phyloP scores from a whole-genome alignment of 2,113 vertebrate species.

The Gymnorhina tibicen region DNA sequence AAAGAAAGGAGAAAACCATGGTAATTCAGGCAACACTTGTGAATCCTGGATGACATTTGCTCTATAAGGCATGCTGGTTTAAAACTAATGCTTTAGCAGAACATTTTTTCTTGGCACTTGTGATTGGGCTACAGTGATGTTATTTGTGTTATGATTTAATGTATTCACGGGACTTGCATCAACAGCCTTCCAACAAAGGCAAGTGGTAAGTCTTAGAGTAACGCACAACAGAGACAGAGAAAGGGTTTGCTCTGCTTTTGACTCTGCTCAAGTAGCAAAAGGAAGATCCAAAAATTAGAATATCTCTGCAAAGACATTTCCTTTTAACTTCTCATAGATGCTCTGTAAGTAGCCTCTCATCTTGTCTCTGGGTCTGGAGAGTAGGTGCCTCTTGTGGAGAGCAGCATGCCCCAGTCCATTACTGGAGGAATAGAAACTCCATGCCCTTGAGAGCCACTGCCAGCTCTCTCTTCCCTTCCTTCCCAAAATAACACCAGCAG shows the following conservation, averaged over 20 bases:
- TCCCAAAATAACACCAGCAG: background rate
- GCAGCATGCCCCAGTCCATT: accelerated
- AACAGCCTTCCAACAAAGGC: background rate
- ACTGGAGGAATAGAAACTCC: background rate
- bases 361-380: background rate
- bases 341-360: background rate
- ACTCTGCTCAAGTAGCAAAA: background rate
- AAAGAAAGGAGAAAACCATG: background rate
- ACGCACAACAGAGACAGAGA: accelerated
- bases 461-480: background rate
- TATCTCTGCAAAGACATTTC: accelerated
- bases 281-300: background rate
- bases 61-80: background rate
- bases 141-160: background rate
- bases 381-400: accelerated
- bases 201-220: background rate
- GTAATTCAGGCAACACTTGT: background rate
- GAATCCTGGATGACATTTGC: background rate
- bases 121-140: background rate
- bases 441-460: background rate
- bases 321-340: background rate
- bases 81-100: background rate
- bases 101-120: background rate
- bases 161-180: background rate
- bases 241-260: background rate